These are phyloP conservation scores for Ceratosolen solmsi DNA, from an alignment of 1,140 invertebrate genomes.

Conservation along the genomic window DNA sequence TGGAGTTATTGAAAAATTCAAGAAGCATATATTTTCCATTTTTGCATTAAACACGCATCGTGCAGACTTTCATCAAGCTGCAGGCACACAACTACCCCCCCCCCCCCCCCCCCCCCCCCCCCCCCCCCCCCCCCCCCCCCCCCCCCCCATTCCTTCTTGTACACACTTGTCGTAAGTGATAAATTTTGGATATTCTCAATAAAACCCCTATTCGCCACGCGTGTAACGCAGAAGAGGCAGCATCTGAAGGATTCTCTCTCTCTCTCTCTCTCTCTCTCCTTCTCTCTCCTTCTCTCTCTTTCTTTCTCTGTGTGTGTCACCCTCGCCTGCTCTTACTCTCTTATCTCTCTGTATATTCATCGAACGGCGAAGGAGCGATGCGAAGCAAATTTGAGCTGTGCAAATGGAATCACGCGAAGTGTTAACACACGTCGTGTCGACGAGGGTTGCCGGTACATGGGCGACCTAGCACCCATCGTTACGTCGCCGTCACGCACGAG, in stretches of 20 bases:
- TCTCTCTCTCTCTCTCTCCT: not conserved
- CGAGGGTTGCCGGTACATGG: constrained; percentile 52
- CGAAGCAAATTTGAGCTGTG: constrained; percentile 62
- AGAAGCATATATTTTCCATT: too few relatives aligned
- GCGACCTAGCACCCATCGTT: constrained; percentile 45
- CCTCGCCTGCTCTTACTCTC: not conserved
- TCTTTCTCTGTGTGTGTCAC: not conserved
- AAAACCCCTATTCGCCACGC: not conserved
- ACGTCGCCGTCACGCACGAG: constrained; percentile 58
- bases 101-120: too few relatives aligned
- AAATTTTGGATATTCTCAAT: not conserved
- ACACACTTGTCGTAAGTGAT: not conserved
- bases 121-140: too few relatives aligned
- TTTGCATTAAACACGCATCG: too few relatives aligned
- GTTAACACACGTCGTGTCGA: constrained; percentile 56
- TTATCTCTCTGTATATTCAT: not conserved
- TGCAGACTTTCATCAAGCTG: too few relatives aligned
- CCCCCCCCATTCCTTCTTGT: too few relatives aligned
- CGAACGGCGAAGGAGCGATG: constrained; percentile 24
- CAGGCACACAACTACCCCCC: too few relatives aligned
- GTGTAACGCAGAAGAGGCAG: not conserved
- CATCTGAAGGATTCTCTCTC: not conserved
- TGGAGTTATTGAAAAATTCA: too few relatives aligned
- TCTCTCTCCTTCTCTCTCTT: not conserved
- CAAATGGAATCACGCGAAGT: constrained; percentile 67